phyloP scores from a whole-genome alignment of 2,113 vertebrate genomes.

The Promerops cafer region DNA sequence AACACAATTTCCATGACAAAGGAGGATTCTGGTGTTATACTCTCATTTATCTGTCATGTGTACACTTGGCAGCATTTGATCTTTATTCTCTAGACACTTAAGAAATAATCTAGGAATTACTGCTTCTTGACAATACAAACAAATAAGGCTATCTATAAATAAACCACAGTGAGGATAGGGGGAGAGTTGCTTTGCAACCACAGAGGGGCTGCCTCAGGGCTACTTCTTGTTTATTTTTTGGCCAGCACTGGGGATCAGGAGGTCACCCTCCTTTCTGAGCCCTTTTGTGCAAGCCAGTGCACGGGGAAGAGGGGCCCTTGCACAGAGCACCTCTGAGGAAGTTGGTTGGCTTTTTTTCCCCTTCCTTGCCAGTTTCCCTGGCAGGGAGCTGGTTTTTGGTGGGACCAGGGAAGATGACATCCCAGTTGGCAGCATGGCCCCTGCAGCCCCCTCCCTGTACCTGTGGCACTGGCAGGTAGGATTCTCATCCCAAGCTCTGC shows the following conservation, averaged over 20 bases:
- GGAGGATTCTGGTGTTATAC: constrained; percentile 46
- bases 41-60: constrained; percentile 50
- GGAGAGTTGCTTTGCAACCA: not conserved
- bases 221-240: not conserved
- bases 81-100: constrained; percentile 34
- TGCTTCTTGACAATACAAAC: constrained; percentile 44
- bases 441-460: fast-evolving
- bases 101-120: constrained; percentile 56
- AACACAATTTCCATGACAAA: constrained; percentile 70
- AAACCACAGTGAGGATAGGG: not conserved
- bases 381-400: not conserved
- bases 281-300: not conserved
- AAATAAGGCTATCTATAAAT: constrained; percentile 58
- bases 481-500: fast-evolving
- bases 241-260: not conserved
- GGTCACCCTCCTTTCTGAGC: not conserved
- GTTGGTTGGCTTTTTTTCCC: fast-evolving
- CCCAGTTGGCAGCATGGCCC: fast-evolving
- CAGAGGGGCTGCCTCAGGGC: not conserved
- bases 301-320: fast-evolving
- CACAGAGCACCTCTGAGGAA: not conserved
- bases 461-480: fast-evolving
- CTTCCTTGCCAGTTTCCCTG: not conserved
- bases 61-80: constrained; percentile 53
- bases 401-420: not conserved